Conservation (phyloP, 2,113 vertebrate species). For the Epinephelus lanceolatus region DNA sequence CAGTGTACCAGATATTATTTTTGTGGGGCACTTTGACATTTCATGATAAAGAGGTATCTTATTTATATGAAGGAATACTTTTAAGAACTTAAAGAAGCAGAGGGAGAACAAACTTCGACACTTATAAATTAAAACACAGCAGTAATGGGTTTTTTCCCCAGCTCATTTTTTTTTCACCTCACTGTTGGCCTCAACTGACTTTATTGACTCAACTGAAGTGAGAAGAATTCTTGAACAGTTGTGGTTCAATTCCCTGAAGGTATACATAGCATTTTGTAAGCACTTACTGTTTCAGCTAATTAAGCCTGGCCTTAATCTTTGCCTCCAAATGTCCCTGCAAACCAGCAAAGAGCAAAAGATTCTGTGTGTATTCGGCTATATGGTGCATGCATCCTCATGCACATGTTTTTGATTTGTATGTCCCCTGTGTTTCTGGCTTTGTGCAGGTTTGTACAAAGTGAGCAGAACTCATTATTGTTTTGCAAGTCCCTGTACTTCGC, state of each 20-base stretch:
- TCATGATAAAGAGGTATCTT: background rate
- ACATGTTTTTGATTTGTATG: conserved; percentile 16
- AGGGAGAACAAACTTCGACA: conserved; percentile 33
- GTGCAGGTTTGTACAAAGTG: conserved; percentile 8
- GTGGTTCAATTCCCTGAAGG: conserved; percentile 24
- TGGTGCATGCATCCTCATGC: background rate
- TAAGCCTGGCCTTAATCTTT: conserved; percentile 21
- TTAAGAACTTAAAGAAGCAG: background rate
- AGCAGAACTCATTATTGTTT: conserved; percentile 14
- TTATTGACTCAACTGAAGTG: conserved; percentile 57
- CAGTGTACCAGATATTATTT: background rate
- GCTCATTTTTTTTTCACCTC: conserved; percentile 23
- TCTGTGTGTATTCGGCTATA: conserved; percentile 7
- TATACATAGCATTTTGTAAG: conserved; percentile 12
- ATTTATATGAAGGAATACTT: background rate
- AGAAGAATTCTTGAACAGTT: conserved; percentile 63
- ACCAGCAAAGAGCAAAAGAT: background rate
- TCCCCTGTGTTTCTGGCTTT: background rate
- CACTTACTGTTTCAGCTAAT: conserved; percentile 35
- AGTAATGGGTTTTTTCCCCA: conserved; percentile 27
- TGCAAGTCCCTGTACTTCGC: background rate
- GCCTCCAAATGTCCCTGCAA: conserved; percentile 18
- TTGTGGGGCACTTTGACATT: background rate
- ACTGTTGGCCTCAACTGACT: conserved; percentile 46
- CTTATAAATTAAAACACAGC: conserved; percentile 28